Evolutionary conservation across 2,888 invertebrate genomes (phyloP).

Genomic region (Nymphalis c-album): DNA sequence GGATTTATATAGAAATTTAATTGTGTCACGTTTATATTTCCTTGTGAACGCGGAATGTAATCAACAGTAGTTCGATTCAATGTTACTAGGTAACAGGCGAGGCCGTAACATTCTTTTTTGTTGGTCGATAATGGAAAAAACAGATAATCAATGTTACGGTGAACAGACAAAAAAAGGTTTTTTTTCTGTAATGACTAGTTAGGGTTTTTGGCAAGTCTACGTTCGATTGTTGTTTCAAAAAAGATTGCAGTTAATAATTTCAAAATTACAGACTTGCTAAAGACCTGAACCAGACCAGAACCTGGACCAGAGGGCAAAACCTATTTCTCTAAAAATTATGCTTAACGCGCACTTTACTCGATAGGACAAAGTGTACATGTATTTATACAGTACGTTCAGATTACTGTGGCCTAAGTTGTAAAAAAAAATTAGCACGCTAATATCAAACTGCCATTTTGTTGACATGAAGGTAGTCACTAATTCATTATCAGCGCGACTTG

Average conservation of each 20-base stretch:
- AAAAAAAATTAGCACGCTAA: no score
- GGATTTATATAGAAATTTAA: not conserved
- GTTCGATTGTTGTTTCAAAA: not conserved
- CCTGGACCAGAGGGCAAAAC: no score
- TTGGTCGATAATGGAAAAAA: constrained; percentile 15
- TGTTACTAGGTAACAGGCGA: constrained; percentile 13
- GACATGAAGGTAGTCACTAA: no score
- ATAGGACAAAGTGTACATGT: no score
- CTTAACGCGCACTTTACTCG: no score
- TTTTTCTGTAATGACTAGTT: not conserved
- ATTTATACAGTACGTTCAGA: no score
- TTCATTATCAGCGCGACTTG: no score
- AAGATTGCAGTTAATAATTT: not conserved
- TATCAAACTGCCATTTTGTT: no score
- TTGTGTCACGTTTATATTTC: constrained; percentile 18
- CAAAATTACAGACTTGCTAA: not conserved
- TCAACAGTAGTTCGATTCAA: constrained; percentile 17
- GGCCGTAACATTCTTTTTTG: constrained; percentile 22
- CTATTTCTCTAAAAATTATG: no score
- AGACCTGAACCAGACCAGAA: no score
- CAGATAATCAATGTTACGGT: not conserved
- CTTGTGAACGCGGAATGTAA: constrained; percentile 17
- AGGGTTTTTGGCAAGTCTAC: not conserved
- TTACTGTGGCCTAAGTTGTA: no score
- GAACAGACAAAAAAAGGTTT: not conserved